Conservation (phyloP, 35 echinoderm and acorn worm species). For the Apostichopus parvimensis region DNA sequence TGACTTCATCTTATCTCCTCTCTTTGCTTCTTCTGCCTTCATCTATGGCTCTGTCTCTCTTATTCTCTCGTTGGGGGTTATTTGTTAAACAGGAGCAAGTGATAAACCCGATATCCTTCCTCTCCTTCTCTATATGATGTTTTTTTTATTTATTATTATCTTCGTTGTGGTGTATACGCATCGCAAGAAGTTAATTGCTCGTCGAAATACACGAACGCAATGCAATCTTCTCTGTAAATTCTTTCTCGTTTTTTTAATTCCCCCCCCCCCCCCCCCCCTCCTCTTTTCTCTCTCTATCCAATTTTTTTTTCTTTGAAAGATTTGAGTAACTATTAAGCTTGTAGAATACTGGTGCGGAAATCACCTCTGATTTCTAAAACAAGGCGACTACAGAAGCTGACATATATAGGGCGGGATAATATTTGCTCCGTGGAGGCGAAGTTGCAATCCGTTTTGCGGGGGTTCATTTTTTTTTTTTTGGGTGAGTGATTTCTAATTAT, state of each 20-base stretch:
- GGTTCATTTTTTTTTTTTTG: neutral
- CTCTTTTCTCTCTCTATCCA: neutral
- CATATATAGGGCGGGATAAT: conserved; percentile 38
- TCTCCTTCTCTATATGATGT: neutral
- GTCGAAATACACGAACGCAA: neutral
- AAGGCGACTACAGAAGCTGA: neutral
- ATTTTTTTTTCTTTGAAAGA: neutral
- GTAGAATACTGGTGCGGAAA: neutral
- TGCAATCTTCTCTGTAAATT: neutral
- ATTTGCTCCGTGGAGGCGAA: conserved; percentile 12
- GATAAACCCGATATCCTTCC: conserved; percentile 21
- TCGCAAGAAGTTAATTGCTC: conserved; percentile 30
- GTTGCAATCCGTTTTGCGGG: neutral
- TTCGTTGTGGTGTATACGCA: neutral
- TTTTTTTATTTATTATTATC: neutral
- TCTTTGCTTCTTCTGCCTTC: neutral
- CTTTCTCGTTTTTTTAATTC: neutral
- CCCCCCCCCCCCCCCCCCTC: too few species aligned
- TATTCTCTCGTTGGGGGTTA: conserved; percentile 2
- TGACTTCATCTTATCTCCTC: neutral
- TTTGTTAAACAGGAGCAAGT: conserved; percentile 1
- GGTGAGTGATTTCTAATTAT: conserved; percentile 23
- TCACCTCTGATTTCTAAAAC: neutral
- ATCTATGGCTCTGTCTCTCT: neutral
- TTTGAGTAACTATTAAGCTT: neutral